A percentile compares a stretch with the other conserved stretches of the same genome.
Evolutionary conservation across 1,140 invertebrate species (phyloP).

Genomic region (Pentalonia nigronervosa): DNA sequence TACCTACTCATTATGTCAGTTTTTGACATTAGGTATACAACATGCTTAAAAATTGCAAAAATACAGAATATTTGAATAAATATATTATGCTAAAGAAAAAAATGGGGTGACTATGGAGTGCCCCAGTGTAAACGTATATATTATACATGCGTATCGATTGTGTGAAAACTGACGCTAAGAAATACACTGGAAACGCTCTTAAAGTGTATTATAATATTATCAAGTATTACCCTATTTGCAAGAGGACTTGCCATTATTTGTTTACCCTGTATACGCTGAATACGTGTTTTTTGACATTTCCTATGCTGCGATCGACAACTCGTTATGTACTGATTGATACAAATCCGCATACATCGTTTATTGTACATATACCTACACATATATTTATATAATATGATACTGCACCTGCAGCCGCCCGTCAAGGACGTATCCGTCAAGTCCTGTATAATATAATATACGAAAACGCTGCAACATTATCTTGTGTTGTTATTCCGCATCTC

Average conservation of each 20-base stretch:
- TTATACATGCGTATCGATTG: neutral
- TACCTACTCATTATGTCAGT: too few species aligned
- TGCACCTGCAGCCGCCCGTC: neutral
- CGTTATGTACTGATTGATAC: neutral
- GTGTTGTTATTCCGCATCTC: neutral
- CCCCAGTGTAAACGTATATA: too few species aligned
- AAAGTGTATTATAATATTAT: neutral
- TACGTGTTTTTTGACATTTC: conserved; percentile 33
- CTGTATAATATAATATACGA: neutral
- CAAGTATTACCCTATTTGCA: neutral
- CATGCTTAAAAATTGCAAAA: neutral
- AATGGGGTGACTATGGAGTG: neutral
- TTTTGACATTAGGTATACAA: neutral
- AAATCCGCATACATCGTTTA: neutral
- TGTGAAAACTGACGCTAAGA: neutral
- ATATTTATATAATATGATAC: neutral
- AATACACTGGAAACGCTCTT: neutral
- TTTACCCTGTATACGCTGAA: neutral
- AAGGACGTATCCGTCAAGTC: conserved; percentile 1
- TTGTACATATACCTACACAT: neutral
- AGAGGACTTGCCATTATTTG: neutral
- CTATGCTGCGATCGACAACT: neutral
- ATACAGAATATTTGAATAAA: neutral
- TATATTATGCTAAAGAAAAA: neutral
- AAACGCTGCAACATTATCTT: neutral